Percentiles rank a stretch among this genome's conserved stretches.
phyloP scores from a whole-genome alignment of 2,888 invertebrate genomes.

The Epistrophella euchroma region DNA sequence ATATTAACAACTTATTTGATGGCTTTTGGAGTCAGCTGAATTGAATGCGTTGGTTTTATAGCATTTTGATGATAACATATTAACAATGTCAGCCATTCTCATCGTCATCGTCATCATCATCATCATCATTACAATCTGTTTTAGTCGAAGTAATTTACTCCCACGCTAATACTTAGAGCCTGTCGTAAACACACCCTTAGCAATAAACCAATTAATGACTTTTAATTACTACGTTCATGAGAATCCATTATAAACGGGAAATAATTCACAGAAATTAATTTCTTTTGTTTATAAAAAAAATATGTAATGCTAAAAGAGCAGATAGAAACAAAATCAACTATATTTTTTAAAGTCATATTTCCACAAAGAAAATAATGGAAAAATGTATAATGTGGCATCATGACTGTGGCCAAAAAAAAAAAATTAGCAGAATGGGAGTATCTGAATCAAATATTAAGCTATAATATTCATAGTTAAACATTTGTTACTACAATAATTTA shows the following conservation, averaged over 20 bases:
- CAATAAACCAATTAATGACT: slow-evolving; percentile 17
- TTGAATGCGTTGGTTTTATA: not conserved
- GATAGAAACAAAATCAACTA: not conserved
- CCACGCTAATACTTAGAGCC: not conserved
- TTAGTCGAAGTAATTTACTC: slow-evolving; percentile 2
- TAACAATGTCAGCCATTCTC: not conserved
- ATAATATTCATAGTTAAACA: too few relatives aligned
- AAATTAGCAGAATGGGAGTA: too few relatives aligned
- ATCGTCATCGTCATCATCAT: not conserved
- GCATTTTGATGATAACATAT: slow-evolving; percentile 1
- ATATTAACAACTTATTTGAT: slow-evolving; percentile 6
- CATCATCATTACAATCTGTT: not conserved
- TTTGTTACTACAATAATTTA: too few relatives aligned
- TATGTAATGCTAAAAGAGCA: not conserved
- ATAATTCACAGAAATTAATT: slow-evolving; percentile 6
- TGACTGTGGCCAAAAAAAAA: too few relatives aligned
- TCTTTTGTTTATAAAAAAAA: not conserved
- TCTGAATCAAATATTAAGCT: too few relatives aligned
- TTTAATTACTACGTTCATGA: slow-evolving; percentile 5
- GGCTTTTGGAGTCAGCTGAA: not conserved
- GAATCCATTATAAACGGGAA: slow-evolving; percentile 14
- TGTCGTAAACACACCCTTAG: slow-evolving; percentile 22
- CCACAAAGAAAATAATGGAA: not conserved
- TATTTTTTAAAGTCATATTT: not conserved
- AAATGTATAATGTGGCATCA: too few relatives aligned